Evolutionary conservation across 2,888 invertebrate genomes (phyloP).

Genomic region (Xestia xanthographa): DNA sequence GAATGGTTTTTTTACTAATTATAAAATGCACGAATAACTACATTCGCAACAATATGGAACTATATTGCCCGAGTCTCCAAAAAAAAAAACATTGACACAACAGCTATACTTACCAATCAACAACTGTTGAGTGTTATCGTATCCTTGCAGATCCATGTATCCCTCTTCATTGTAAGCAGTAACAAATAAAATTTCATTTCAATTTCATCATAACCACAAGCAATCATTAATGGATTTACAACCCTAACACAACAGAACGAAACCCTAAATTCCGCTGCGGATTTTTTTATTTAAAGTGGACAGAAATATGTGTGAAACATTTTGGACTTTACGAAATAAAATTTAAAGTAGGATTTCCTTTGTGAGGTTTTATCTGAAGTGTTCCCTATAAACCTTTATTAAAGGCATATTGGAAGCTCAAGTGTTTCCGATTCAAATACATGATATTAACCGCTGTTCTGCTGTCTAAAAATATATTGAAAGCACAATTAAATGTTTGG

Average conservation of each 20-base stretch:
- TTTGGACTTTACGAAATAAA: neutral
- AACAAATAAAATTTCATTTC: constrained; percentile 66
- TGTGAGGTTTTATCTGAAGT: constrained; percentile 8
- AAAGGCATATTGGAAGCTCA: constrained; percentile 51
- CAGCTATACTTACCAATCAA: constrained; percentile 80
- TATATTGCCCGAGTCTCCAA: neutral
- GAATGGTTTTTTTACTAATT: neutral
- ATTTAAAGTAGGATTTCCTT: constrained; percentile 18
- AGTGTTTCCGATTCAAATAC: constrained; percentile 63
- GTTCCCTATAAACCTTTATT: constrained; percentile 40
- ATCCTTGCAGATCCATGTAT: constrained; percentile 84
- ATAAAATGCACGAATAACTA: neutral
- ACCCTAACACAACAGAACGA: neutral
- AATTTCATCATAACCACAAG: constrained; percentile 51
- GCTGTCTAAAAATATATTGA: constrained; percentile 62
- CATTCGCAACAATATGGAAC: neutral
- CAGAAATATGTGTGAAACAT: neutral
- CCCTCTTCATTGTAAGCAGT: constrained; percentile 78
- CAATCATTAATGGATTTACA: constrained; percentile 16
- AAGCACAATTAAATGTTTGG: constrained; percentile 60
- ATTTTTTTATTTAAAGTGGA: constrained; percentile 31
- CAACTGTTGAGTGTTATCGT: constrained; percentile 84
- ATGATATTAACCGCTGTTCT: constrained; percentile 58
- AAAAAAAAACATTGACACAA: constrained; percentile 27
- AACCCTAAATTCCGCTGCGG: constrained; percentile 32